phyloP scores from a whole-genome alignment of 2,888 invertebrate species.

The Scelioninae gen. 1 region DNA sequence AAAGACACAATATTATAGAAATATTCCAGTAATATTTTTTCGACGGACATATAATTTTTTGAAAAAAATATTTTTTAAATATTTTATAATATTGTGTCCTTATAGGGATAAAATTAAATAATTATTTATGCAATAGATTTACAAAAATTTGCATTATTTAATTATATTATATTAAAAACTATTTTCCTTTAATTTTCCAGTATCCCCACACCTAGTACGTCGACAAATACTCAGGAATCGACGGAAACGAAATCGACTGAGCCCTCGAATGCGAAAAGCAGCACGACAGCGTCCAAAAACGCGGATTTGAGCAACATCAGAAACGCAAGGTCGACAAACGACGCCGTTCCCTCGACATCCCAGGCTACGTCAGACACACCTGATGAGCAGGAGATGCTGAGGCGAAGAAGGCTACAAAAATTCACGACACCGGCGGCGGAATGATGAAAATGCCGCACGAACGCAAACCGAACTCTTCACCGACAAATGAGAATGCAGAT shows the following conservation, averaged over 20 bases:
- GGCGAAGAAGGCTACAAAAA: slow-evolving; percentile 91
- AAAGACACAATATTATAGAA: too few relatives aligned
- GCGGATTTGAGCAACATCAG: slow-evolving; percentile 61
- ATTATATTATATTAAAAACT: too few relatives aligned
- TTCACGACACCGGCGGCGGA: slow-evolving; percentile 84
- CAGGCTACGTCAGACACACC: slow-evolving; percentile 85
- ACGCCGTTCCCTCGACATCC: slow-evolving; percentile 78
- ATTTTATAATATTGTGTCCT: too few relatives aligned
- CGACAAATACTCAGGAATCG: slow-evolving; percentile 55
- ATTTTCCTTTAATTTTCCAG: too few relatives aligned
- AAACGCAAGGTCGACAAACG: slow-evolving; percentile 73
- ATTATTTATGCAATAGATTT: too few relatives aligned
- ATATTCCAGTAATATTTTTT: too few relatives aligned
- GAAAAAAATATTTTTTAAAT: too few relatives aligned
- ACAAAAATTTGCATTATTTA: too few relatives aligned
- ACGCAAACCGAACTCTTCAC: slow-evolving; percentile 3
- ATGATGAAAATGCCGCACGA: too few relatives aligned
- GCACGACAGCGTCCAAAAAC: slow-evolving; percentile 54
- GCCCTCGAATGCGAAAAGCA: slow-evolving; percentile 39
- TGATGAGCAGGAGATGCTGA: slow-evolving; percentile 86
- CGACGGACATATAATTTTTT: too few relatives aligned
- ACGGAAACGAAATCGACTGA: slow-evolving; percentile 50
- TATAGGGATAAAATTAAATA: too few relatives aligned
- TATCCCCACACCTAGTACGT: slow-evolving; percentile 67
- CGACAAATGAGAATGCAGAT: background rate